Conservation (phyloP, 2,113 vertebrate species). For the Poeciliopsis turrubarensis region DNA sequence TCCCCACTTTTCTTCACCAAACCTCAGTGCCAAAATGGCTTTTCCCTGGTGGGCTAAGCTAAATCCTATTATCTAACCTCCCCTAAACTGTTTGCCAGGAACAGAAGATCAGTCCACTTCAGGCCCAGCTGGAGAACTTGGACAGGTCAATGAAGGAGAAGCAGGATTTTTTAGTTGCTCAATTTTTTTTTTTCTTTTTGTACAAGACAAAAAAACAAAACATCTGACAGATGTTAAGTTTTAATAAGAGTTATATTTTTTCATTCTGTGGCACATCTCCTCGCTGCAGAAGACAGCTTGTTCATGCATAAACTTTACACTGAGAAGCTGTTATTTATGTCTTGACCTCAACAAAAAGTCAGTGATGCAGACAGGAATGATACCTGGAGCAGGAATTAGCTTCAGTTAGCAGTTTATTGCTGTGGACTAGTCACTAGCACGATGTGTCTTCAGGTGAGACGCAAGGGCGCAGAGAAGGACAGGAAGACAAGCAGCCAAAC, state of each 20-base stretch:
- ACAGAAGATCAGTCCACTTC: slow-evolving; percentile 36
- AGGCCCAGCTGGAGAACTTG: slow-evolving; percentile 14
- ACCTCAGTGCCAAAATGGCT: background rate
- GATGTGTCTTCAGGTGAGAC: slow-evolving; percentile 4
- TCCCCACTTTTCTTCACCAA: background rate
- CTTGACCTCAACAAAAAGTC: slow-evolving; percentile 3
- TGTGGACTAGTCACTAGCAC: too few relatives aligned
- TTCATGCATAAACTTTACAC: background rate
- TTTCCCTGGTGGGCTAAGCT: background rate
- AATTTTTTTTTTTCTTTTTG: slow-evolving; percentile 1
- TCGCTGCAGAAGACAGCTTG: background rate
- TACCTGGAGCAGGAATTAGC: slow-evolving; percentile 22
- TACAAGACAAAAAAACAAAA: too few relatives aligned
- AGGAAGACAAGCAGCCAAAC: background rate
- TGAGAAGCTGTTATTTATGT: slow-evolving; percentile 12
- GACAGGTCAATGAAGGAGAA: slow-evolving; percentile 44
- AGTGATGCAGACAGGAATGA: slow-evolving; percentile 8
- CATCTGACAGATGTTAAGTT: slow-evolving; percentile 28
- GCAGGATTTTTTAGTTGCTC: slow-evolving; percentile 48
- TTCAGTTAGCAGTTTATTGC: slow-evolving; percentile 14
- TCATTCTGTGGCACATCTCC: slow-evolving; percentile 1
- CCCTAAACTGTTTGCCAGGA: slow-evolving; percentile 22
- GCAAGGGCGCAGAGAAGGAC: background rate
- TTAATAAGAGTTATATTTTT: slow-evolving; percentile 27
- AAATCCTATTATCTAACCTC: slow-evolving; percentile 20